These are phyloP conservation scores for Aegithalos caudatus DNA, from an alignment of 2,113 vertebrate genomes.

Conservation along the genomic window DNA sequence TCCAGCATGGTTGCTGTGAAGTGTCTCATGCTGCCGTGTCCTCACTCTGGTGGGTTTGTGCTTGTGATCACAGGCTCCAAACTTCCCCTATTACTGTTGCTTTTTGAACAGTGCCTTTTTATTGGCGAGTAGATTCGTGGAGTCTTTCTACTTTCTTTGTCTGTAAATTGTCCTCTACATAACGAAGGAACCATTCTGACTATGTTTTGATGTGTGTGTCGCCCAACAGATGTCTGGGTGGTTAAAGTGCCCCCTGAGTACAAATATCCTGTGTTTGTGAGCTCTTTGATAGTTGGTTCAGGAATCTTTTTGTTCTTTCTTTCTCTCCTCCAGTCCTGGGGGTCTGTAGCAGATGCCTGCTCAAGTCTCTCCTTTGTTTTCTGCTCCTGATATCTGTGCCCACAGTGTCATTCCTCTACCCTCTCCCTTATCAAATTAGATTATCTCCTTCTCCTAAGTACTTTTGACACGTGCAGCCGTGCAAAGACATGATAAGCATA, in stretches of 20 bases:
- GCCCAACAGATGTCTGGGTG: slow-evolving; percentile 65
- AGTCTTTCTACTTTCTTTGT: slow-evolving; percentile 53
- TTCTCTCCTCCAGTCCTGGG: slow-evolving; percentile 35
- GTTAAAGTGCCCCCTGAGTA: slow-evolving; percentile 66
- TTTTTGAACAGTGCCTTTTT: slow-evolving; percentile 17
- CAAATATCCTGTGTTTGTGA: slow-evolving; percentile 60
- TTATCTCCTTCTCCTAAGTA: neutral
- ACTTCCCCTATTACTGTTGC: neutral
- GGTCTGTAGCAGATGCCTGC: slow-evolving; percentile 60
- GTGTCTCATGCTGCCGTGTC: neutral
- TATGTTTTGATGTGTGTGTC: slow-evolving; percentile 54
- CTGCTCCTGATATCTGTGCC: slow-evolving; percentile 15
- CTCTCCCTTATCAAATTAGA: slow-evolving; percentile 34
- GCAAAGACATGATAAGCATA: neutral
- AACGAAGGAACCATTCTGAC: slow-evolving; percentile 37
- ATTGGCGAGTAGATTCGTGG: neutral
- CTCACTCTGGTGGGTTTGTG: neutral
- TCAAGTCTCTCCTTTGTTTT: slow-evolving; percentile 28
- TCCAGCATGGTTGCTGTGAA: neutral
- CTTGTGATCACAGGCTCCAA: slow-evolving; percentile 31
- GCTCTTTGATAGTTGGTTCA: slow-evolving; percentile 61
- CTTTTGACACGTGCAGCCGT: neutral
- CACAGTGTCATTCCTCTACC: slow-evolving; percentile 14
- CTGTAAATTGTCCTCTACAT: slow-evolving; percentile 54
- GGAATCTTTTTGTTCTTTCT: slow-evolving; percentile 62